Percentiles rank a stretch among this genome's conserved stretches.
Conservation (phyloP, 2,113 vertebrate species). For the Ahaetulla prasina region DNA sequence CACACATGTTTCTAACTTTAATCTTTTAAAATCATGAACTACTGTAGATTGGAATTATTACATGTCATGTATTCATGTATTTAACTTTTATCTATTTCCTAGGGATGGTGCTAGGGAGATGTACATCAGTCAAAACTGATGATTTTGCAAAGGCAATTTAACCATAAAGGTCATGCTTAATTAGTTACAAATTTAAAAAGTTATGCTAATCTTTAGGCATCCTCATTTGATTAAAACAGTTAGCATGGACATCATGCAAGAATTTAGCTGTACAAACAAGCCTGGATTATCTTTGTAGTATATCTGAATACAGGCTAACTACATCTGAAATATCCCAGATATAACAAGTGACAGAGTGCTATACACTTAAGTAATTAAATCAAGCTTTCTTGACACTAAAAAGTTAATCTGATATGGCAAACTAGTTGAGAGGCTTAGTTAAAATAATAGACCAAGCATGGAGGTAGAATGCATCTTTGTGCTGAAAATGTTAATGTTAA, state of each 20-base stretch:
- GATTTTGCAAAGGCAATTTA: not conserved
- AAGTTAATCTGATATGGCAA: not conserved
- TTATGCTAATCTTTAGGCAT: slow-evolving; percentile 33
- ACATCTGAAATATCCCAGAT: not conserved
- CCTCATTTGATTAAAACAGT: slow-evolving; percentile 51
- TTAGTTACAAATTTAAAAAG: not conserved
- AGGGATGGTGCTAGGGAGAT: not conserved
- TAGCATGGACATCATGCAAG: slow-evolving; percentile 33
- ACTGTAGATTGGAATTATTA: not conserved
- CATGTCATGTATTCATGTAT: not conserved
- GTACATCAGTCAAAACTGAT: not conserved
- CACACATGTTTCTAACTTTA: not conserved
- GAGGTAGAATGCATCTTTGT: not conserved
- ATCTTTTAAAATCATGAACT: not conserved
- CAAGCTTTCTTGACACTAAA: not conserved
- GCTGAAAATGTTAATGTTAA: not conserved
- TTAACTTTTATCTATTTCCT: not conserved
- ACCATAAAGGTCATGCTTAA: not conserved
- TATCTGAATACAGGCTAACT: slow-evolving; percentile 16
- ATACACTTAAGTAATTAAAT: not conserved
- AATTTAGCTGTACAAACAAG: slow-evolving; percentile 48
- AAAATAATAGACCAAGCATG: not conserved
- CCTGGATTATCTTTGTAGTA: slow-evolving; percentile 35
- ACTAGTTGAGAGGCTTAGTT: not conserved
- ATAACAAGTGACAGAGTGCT: not conserved